phyloP scores from a whole-genome alignment of 2,797 vertebrate species.

The Hypotaenidia okinawae region DNA sequence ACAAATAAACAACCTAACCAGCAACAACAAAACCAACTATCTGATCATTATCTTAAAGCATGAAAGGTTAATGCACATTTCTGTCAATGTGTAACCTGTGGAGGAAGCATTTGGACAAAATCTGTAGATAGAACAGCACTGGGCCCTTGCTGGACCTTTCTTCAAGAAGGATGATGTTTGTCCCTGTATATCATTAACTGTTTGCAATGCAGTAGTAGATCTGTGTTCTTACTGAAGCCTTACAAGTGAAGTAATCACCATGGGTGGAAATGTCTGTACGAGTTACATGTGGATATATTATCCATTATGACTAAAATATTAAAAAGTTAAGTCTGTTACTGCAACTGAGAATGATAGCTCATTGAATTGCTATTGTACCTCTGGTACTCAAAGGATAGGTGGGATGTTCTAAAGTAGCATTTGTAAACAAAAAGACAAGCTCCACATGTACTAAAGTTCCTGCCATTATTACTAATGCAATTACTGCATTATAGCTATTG shows the following conservation, averaged over 20 bases:
- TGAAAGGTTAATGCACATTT: background rate
- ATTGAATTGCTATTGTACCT: background rate
- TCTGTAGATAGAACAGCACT: background rate
- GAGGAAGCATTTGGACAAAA: background rate
- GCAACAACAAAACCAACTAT: background rate
- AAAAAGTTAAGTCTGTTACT: background rate
- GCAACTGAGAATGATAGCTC: background rate
- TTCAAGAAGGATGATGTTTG: background rate
- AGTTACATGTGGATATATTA: background rate
- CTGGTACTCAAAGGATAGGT: background rate
- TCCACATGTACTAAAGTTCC: background rate
- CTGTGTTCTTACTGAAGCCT: background rate
- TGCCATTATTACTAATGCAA: background rate
- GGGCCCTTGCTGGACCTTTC: background rate
- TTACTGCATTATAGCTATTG: background rate
- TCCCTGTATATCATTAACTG: background rate
- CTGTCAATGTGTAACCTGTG: background rate
- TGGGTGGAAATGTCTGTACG: background rate
- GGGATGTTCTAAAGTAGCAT: background rate
- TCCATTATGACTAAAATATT: background rate
- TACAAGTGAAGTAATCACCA: background rate
- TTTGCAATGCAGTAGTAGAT: background rate
- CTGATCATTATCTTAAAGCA: background rate
- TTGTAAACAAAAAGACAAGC: background rate
- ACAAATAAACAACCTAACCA: background rate